Base-by-base conservation (phyloP, 2,888 invertebrate genomes). In the Pyrochroa serraticornis region DNA sequence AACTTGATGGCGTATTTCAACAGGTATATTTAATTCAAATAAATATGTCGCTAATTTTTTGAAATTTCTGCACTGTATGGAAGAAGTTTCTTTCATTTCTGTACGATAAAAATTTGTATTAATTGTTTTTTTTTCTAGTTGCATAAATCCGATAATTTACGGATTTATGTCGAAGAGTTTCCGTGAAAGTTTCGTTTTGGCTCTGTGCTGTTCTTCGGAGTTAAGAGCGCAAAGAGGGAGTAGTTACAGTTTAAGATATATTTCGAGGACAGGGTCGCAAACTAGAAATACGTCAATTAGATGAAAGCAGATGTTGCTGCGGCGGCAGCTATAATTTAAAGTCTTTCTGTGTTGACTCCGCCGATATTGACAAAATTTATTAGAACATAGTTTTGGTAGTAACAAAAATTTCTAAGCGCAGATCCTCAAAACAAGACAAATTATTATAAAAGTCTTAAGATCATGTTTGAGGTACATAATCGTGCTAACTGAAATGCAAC, bases 131-230 rank as follows among this genome's bases (percentile, higher is more conserved):
- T 57, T 54, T 75, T 76, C 30, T 70, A 88, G 88, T 70, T 89
- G 88, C 75, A 83, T 89, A 65, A 89, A 89, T 76, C 90, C 90
- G 3, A 82, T 90, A 36, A 83, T 89, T 32, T 90, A 90, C 73
- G 89, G 88, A 22, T 90, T 90, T 77, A 88, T 90, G 86, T 89
- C 89, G 37, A 84, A 85, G 70, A 87, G 85, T 76, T 89, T 89
- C 75, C 79, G 88, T 2, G 83, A 84, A 63, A 83, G 84, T 62
- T 84, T 84, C 70, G 74, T 80, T 49, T 77, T 82, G 32, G 82
- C 82, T 0, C 77, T 83, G n/a, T 83, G 83, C 66, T 76, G 77
- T 51, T 56, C 64, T 9, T 65, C 66, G 35, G 64, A 64, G 2
- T 51, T 62, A 13, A 58, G 58, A 36, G 52, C 58, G 7, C 62